Evolutionary conservation across 2,888 invertebrate species (phyloP).

Genomic region (Parnassius mnemosyne): DNA sequence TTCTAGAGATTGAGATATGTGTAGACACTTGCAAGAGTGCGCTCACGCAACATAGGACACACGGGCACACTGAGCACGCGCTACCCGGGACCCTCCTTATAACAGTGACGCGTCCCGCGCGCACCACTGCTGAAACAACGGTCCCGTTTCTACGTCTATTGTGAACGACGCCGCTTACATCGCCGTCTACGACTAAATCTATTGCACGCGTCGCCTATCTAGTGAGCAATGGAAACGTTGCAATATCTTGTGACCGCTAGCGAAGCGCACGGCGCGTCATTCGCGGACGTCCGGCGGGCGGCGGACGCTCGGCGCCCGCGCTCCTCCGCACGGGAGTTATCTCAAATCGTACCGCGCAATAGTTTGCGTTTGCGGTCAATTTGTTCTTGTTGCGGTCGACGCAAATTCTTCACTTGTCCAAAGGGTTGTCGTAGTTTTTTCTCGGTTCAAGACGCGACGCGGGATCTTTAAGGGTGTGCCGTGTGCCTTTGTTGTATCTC

Average conservation of each 20-base stretch:
- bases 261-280: constrained; percentile 21
- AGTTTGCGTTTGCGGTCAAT: constrained; percentile 76
- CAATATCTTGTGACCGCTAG: constrained; percentile 16
- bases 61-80: constrained; percentile 78
- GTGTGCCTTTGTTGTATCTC: constrained; percentile 56
- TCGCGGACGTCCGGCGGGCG: constrained; percentile 50
- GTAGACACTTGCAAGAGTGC: constrained; percentile 61
- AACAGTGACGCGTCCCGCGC: constrained; percentile 75
- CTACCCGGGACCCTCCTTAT: constrained; percentile 75
- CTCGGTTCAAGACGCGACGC: constrained; percentile 51
- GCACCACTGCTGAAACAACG: constrained; percentile 50
- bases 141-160: constrained; percentile 28
- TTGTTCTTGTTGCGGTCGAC: constrained; percentile 78
- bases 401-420: constrained; percentile 75
- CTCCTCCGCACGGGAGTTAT: constrained; percentile 71
- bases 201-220: constrained; percentile 10
- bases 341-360: constrained; percentile 78
- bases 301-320: constrained; percentile 59
- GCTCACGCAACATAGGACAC: constrained; percentile 75
- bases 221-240: constrained; percentile 16
- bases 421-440: constrained; percentile 72
- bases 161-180: constrained; percentile 45
- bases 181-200: constrained; percentile 37
- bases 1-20: constrained; percentile 37
- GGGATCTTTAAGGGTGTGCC: constrained; percentile 52